Base-by-base conservation (phyloP, 2,888 invertebrate genomes). In the Tiphia femorata region DNA sequence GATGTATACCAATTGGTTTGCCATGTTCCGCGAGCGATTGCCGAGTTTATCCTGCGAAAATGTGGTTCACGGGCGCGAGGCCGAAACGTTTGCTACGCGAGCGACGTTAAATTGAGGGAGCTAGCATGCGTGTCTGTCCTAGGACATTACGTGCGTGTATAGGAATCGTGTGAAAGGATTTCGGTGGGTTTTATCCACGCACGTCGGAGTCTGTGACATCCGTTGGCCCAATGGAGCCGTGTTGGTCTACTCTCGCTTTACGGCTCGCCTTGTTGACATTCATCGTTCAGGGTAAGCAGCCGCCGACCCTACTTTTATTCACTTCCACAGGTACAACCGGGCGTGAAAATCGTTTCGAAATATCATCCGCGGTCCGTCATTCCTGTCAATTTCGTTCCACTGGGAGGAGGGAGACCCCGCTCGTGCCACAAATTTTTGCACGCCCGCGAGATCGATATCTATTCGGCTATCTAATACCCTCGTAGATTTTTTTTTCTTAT, bases 201-300 rank as follows among this genome's bases (percentile, higher is more conserved):
- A 60, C 70, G 67, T 63, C 69, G 72, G 72, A 72, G 71, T 72
- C 72, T 70, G 69, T 68, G 73, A 58, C 62, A 73, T 56, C 58
- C 58, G 58, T 54, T 59, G 57, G 67, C 65, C 72, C 59, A 66
- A 73, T 73, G 73, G 73, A 73, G 73, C 68, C 64, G 68, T 68
- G 66, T n/a, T n/a, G n/a, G n/a, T n/a, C n/a, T 70, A 63, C 55
- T 58, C 64, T 70, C 55, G 53, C 65, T 51, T 55, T 73, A 59
- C 58, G 61, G 50, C 65, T 76, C 64, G 62, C 65, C 67, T 65
- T 74, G 62, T 72, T 77, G 67, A 77, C 75, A 64, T 58, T 72
- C 62, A 60, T 73, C 61, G 58, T 49, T 48, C 64, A 50, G 46
- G 70, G 76, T 76, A 51, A 67, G 72, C n/a, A 50, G 49, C 5